Base-by-base conservation (phyloP, 2,888 invertebrate species). In the Shargacucullia verbasci region DNA sequence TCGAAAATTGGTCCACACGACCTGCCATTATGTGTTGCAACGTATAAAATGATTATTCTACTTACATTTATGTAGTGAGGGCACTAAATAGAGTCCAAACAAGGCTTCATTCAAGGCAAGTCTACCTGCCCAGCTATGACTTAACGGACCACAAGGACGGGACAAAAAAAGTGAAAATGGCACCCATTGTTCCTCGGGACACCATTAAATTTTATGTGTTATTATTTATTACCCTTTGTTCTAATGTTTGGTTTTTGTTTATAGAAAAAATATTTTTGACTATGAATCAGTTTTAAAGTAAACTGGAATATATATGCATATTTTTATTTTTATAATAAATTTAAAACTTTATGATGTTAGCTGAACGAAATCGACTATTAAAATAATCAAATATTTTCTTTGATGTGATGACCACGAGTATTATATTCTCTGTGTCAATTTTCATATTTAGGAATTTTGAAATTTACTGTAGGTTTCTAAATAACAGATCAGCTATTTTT, bases 211-310 rank as follows among this genome's bases (percentile, higher is more conserved):
- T 84, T 84, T 84, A 76, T 73, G 62, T 75, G 69, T 76, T 73
- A 78, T 82, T 83, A 84, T 85, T 82, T 85, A 87, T 84, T 78
- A 76, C 74, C 78, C 81, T 85, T 86, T 88, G 87, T 87, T 86
- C 77, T 63, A 76, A 71, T 70, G 49, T 71, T 66, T 69, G 54
- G 54, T 70, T 69, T 57, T 57, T 65, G 52, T 54, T 47, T 39
- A 57, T 48, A 59, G 44, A 66, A 67, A 60, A 64, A 52, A 60
- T 33, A 35, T 55, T 49, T 70, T 59, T 54, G 73, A 61, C 60
- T 71, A 72, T 31, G 60, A 50, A 64, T 48, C 43, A 14, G 49
- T 65, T 50, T 46, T 9, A 15, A 55, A 55, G 59, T 46, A 29
- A 61, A 50, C 27, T 31, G 4, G 15, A 27, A 2, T 27, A n/a